Evolutionary conservation across 2,113 vertebrate species (phyloP), one percentile per base, ranked within the genome.

Genomic region (Gallinago jamesoni): DNA sequence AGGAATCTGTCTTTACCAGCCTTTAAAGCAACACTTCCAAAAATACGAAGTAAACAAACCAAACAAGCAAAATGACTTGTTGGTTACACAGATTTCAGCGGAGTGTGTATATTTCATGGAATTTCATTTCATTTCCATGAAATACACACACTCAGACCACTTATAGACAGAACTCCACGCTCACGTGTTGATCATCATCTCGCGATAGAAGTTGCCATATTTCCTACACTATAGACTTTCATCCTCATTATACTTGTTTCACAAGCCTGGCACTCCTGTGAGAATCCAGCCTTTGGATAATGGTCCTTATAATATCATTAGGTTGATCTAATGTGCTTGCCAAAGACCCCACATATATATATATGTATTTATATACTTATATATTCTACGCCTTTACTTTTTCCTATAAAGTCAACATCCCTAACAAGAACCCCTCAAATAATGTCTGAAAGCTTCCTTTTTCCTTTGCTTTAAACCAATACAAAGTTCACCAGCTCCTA

Each of bases 171-270:
- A 85, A 72, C 20, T 45, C 41, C 4, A 47, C 35, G 23, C 11
- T 73, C 27, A 53, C 2, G 13, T 16, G 73, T n/a, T 39, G 79
- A 63, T 27, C 33, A 59, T 11, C 31, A 72, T 25, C 27, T 14
- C 5, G 24, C 56, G 87, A 48, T 0, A 41, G 14, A 55, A 57
- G n/a, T 5, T 82, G 41, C 4, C 2, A 0, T 35, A 78, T 52
- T 82, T 89, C 48, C 53, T 89, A 47, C 57, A 76, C 27, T 27
- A 52, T 21, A 48, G 4, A 35, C 11, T 53, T 84, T 60, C n/a
- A 72, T 33, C 6, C 43, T n/a, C 1, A 0, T 50, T 93, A 35
- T 1, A 52, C 16, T 72, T 57, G 8, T 74, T 81, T 64, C 60
- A 81, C 7, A 68, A 53, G 39, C 45, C 39, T 57, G 14, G 25